Evolutionary conservation across 2,888 invertebrate species (phyloP).

Genomic region (Lacanobia wlatinum): DNA sequence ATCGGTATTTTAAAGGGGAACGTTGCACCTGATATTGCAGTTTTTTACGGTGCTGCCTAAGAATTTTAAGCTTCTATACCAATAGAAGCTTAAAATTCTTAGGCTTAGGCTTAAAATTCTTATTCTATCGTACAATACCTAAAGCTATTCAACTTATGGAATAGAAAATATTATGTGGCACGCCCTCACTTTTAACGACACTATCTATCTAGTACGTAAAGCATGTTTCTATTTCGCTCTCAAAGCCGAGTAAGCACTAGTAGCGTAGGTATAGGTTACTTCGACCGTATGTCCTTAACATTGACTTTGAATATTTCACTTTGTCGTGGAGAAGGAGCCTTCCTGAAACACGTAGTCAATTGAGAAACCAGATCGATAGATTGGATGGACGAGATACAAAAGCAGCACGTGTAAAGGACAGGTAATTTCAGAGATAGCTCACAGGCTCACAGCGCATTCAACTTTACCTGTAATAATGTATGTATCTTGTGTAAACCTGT

Average conservation of each 20-base stretch:
- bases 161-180: not conserved
- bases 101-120: no score
- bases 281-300: slow-evolving; percentile 11
- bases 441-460: slow-evolving; percentile 10
- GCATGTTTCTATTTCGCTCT: slow-evolving; percentile 2
- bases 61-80: slow-evolving; percentile 30
- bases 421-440: slow-evolving; percentile 31
- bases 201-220: not conserved
- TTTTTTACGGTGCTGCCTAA: slow-evolving; percentile 27
- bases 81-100: no score
- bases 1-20: slow-evolving; percentile 42
- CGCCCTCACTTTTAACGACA: not conserved
- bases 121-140: not conserved
- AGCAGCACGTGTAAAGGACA: slow-evolving; percentile 37
- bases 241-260: slow-evolving; percentile 13
- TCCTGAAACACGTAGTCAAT: slow-evolving; percentile 29
- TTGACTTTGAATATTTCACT: slow-evolving; percentile 39
- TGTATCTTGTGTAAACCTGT: slow-evolving; percentile 1
- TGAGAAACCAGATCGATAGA: slow-evolving; percentile 43
- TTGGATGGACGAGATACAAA: slow-evolving; percentile 50
- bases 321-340: not conserved
- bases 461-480: slow-evolving; percentile 9
- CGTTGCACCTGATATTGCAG: slow-evolving; percentile 38
- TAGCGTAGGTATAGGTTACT: slow-evolving; percentile 4
- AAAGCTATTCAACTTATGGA: not conserved